A percentile compares a stretch with the other conserved stretches of the same genome.
These are phyloP conservation scores for Leptinotarsa texana DNA, from an alignment of 1,140 invertebrate genomes.

Conservation along the genomic window DNA sequence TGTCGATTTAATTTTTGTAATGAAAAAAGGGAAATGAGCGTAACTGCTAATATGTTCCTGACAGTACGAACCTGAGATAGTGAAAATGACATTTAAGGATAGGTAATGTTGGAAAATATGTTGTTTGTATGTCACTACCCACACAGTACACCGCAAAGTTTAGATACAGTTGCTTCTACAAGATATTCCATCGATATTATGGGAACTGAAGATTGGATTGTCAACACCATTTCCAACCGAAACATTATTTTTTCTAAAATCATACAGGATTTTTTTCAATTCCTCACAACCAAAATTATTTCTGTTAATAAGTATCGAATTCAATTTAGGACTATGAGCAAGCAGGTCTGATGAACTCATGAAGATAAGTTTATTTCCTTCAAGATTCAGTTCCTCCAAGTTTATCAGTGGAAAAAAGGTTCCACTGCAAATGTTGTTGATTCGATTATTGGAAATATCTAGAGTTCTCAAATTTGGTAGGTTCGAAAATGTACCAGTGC, in stretches of 20 bases:
- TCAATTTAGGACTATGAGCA: neutral
- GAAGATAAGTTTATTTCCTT: neutral
- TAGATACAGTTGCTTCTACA: neutral
- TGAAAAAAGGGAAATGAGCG: too few species aligned
- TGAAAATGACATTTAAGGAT: too few species aligned
- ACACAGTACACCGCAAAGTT: neutral
- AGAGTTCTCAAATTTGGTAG: slow-evolving; percentile 19
- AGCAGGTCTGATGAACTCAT: neutral
- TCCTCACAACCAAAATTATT: neutral
- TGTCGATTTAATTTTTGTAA: too few species aligned
- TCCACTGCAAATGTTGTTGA: neutral
- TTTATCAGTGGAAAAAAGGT: neutral
- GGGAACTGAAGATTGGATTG: neutral
- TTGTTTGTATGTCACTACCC: too few species aligned
- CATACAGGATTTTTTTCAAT: neutral
- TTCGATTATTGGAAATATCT: slow-evolving; percentile 22
- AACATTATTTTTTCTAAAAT: neutral
- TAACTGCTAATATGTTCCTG: too few species aligned
- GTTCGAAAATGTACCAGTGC: slow-evolving; percentile 25
- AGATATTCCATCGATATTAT: neutral
- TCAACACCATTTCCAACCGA: neutral
- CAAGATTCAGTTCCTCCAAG: slow-evolving; percentile 1
- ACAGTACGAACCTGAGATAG: too few species aligned
- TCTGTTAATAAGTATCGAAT: neutral
- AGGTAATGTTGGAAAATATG: too few species aligned